These are phyloP conservation scores for Acheta domesticus DNA, from an alignment of 2,888 invertebrate genomes.

Conservation along the genomic window DNA sequence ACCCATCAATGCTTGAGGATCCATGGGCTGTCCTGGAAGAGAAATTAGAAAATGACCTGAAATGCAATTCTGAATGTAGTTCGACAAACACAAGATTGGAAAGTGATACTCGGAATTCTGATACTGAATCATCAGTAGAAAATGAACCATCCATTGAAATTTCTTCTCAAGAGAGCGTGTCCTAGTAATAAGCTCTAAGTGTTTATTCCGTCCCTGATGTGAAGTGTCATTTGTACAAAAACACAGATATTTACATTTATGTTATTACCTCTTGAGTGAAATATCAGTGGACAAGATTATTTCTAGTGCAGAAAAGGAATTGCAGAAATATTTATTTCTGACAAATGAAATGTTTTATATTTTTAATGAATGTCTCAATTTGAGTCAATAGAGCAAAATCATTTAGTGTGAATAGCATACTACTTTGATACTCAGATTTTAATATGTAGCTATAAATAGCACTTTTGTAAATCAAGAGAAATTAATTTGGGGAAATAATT, in stretches of 20 bases:
- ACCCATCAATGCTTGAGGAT: constrained; percentile 37
- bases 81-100: background rate
- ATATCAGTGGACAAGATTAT: too few species aligned
- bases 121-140: constrained; percentile 2
- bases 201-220: background rate
- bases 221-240: background rate
- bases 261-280: background rate
- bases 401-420: too few species aligned
- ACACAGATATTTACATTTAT: background rate
- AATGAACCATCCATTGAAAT: background rate
- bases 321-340: too few species aligned
- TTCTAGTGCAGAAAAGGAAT: too few species aligned
- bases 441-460: too few species aligned
- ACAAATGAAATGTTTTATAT: too few species aligned
- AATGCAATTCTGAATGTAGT: background rate
- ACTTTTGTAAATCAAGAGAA: too few species aligned
- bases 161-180: background rate
- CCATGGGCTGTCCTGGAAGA: constrained; percentile 36
- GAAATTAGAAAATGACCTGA: constrained; percentile 25
- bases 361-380: too few species aligned
- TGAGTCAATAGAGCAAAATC: too few species aligned
- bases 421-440: too few species aligned
- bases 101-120: background rate
- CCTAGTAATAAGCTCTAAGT: background rate
- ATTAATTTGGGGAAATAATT: too few species aligned